These are phyloP conservation scores for Clarias batrachus DNA, from an alignment of 2,113 vertebrate genomes.

Conservation along the genomic window DNA sequence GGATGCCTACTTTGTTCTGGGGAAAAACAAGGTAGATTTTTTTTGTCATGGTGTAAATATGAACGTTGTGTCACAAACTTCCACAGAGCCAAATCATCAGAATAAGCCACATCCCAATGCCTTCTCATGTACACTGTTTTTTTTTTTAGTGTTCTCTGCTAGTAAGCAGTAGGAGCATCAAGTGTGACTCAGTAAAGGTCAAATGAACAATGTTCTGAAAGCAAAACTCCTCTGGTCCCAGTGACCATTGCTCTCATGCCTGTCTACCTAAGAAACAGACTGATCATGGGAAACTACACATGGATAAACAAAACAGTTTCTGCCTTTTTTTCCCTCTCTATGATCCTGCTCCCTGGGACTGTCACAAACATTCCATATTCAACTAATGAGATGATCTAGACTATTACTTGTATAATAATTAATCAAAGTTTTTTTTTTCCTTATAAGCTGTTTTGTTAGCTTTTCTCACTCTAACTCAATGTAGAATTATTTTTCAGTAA, in stretches of 20 bases:
- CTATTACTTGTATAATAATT: not conserved
- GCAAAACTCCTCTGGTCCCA: slow-evolving; percentile 5
- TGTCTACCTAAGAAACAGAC: not conserved
- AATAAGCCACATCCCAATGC: not conserved
- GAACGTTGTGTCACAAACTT: not conserved
- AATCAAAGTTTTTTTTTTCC: not conserved
- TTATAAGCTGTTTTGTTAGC: not conserved
- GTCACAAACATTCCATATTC: not conserved
- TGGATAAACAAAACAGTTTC: not conserved
- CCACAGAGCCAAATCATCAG: not conserved
- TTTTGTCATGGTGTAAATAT: no score
- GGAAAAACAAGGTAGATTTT: no score
- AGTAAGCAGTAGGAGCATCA: not conserved
- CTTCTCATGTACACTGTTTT: not conserved
- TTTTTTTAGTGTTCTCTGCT: not conserved
- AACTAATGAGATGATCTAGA: not conserved
- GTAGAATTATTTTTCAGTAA: no score
- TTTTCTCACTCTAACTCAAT: not conserved
- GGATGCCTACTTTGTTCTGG: no score
- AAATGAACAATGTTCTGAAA: not conserved
- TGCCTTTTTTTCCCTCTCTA: not conserved
- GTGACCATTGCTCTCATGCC: not conserved
- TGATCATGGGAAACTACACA: slow-evolving; percentile 6
- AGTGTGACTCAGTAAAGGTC: slow-evolving; percentile 21
- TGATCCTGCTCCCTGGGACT: not conserved